Evolutionary conservation across 2,797 vertebrate genomes (phyloP), one percentile per base, ranked within the genome.

Genomic region (Brachyrhaphis roseni): DNA sequence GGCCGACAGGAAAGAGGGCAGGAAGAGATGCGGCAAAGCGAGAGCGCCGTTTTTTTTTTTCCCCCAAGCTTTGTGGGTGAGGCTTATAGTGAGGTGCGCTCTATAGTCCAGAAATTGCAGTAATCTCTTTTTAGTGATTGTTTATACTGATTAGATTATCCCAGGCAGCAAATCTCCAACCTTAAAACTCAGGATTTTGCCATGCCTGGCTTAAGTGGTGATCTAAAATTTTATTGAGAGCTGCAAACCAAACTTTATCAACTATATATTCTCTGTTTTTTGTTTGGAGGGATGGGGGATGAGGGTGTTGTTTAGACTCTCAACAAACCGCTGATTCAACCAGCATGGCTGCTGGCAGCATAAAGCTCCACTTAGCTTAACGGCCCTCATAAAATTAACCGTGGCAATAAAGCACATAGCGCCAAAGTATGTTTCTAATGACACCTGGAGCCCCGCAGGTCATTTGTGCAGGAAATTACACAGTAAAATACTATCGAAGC

Each of bases 301-400:
- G 23, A 66, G 13, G 26, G 34, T 39, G 47, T 41, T 70, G 39
- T 47, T 78, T 70, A 39, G 77, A 68, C 62, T 80, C 49, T 76
- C 83, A 87, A 89, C 86, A 91, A 95, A 92, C 53, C 28, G 89
- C 93, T 93, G 91, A 92, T 90, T 93, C 90, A 88, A 91, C 87
- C 90, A 89, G 90, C 88, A 75, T 82, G 87, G 82, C 91, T 78
- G 89, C 93, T 95, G 94, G 94, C 94, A 95, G 84, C 86, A 72
- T 84, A 82, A 88, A 92, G 90, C 89, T 93, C 87, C 91, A 90
- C 93, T 95, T 94, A 90, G 87, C 86, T 92, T 95, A 94, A 95
- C 90, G 70, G 86, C 91, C 88, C 78, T 88, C 90, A 82, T 95
- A 94, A 96, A 95, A 95, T 95, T 94, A 95, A 95, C 93, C 86